Conservation (phyloP, 2,888 invertebrate species). For the Drosophila algonquin region DNA sequence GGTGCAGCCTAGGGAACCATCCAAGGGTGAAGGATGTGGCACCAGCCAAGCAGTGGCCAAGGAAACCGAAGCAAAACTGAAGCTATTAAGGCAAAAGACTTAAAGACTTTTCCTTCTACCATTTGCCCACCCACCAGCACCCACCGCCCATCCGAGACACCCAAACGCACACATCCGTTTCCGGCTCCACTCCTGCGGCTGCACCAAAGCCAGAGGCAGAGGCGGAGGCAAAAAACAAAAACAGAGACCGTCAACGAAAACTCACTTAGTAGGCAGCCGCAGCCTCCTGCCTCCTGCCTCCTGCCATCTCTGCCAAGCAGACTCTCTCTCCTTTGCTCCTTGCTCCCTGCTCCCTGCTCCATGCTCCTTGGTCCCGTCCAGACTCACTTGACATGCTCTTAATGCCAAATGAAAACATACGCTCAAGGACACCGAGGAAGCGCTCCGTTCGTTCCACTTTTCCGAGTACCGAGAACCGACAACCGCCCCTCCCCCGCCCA, state of each 20-base stretch:
- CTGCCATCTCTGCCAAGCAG: not conserved
- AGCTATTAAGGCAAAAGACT: conserved; percentile 73
- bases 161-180: conserved; percentile 46
- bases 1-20: not conserved
- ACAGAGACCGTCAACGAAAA: conserved; percentile 45
- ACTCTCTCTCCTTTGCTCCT: not conserved
- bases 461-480: not conserved
- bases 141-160: conserved; percentile 6
- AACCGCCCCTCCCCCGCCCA: too few species aligned
- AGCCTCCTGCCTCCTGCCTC: conserved; percentile 14
- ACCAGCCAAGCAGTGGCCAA: conserved; percentile 20
- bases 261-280: conserved; percentile 53
- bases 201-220: not conserved
- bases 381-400: conserved; percentile 71
- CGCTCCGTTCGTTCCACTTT: conserved; percentile 37
- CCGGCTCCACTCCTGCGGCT: conserved; percentile 38
- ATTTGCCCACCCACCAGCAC: not conserved
- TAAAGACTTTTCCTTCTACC: conserved; percentile 61
- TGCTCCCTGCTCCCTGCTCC: not conserved
- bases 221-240: not conserved
- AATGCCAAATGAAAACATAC: conserved; percentile 77
- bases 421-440: conserved; percentile 65
- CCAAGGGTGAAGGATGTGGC: conserved; percentile 18
- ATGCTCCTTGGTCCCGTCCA: conserved; percentile 4
- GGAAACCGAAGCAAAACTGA: conserved; percentile 40